These are phyloP conservation scores for Ceraclea dissimilis DNA, from an alignment of 2,888 invertebrate species.

Conservation along the genomic window DNA sequence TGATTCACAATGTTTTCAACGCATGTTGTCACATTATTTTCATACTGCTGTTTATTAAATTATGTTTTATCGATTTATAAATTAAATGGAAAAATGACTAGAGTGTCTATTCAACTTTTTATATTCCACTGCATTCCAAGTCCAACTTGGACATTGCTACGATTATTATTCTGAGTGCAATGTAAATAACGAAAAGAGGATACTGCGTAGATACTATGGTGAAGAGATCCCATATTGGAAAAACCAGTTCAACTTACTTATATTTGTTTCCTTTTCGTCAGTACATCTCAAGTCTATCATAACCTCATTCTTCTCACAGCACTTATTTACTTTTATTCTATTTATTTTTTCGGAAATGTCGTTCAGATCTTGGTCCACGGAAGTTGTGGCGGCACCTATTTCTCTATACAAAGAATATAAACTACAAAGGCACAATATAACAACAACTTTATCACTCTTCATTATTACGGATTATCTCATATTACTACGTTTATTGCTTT, in stretches of 20 bases:
- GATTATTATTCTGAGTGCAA: no score
- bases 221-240: neutral
- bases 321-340: slow-evolving; percentile 59
- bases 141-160: no score
- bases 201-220: no score
- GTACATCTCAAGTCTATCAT: slow-evolving; percentile 61
- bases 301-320: slow-evolving; percentile 66
- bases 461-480: slow-evolving; percentile 9
- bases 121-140: no score
- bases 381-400: slow-evolving; percentile 21
- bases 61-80: no score
- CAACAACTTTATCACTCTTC: slow-evolving; percentile 33
- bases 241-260: slow-evolving; percentile 38
- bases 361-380: slow-evolving; percentile 43
- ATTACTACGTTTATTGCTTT: neutral
- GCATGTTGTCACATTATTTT: no score
- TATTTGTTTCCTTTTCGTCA: slow-evolving; percentile 52
- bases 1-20: no score
- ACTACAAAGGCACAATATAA: slow-evolving; percentile 34
- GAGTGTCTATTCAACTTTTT: no score
- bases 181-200: no score
- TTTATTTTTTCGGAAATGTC: slow-evolving; percentile 42
- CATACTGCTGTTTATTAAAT: no score
- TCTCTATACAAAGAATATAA: slow-evolving; percentile 34
- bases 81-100: no score